Evolutionary conservation across 1,140 invertebrate genomes (phyloP).

Genomic region (Ladona fulva): DNA sequence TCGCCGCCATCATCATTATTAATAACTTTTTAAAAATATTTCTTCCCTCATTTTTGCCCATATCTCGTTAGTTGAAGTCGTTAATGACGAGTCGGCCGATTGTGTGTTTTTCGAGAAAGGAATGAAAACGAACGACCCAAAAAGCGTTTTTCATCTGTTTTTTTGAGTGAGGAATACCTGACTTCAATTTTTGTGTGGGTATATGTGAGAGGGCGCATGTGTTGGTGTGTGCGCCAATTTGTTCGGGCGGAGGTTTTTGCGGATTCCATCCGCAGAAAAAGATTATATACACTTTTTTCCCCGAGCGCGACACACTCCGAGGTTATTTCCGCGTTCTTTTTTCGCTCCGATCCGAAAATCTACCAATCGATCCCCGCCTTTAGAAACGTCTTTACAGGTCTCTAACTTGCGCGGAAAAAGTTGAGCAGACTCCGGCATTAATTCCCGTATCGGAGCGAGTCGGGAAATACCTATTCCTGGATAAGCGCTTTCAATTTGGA

Average conservation of each 20-base stretch:
- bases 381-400: no score
- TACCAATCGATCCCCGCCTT: no score
- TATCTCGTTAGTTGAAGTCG: slow-evolving; percentile 9
- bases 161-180: not conserved
- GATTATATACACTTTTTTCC: no score
- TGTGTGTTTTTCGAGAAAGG: not conserved
- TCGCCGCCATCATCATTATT: slow-evolving; percentile 1
- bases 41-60: not conserved
- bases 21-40: slow-evolving; percentile 1
- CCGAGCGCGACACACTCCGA: no score
- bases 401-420: no score
- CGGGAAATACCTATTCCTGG: no score
- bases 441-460: no score
- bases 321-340: no score
- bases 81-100: not conserved
- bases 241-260: not conserved
- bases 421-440: no score
- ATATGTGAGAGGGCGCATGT: not conserved
- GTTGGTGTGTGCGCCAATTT: slow-evolving; percentile 1
- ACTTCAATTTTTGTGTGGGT: not conserved
- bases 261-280: not conserved
- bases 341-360: no score
- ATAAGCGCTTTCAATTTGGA: no score
- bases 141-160: not conserved
- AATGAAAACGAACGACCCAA: slow-evolving; percentile 1